Base-by-base conservation (phyloP, 2,888 invertebrate genomes). In the Oconnorella tubifera region DNA sequence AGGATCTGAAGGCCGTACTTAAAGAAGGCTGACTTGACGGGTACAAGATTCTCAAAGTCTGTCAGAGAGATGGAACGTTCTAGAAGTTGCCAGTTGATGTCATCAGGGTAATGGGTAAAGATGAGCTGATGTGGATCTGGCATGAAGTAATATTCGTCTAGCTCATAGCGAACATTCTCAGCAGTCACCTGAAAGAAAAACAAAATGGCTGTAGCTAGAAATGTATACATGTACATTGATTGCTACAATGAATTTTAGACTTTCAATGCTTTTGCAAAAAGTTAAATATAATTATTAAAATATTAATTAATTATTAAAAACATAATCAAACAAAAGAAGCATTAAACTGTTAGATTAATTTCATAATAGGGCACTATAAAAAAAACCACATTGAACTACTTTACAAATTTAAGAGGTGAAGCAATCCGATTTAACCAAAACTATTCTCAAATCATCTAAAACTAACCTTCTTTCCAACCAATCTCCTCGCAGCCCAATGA, bases 11-110 rank as follows among this genome's bases (percentile, higher is more conserved):
- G 74, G 33, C 80, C 80, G 61, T 76, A 76, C 69, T 81, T 81
- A 75, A 82, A 82, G 76, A 82, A 82, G 63, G 80, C 79, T 29
- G 80, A 80, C 68, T 82, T 82, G 75, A 82, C 81, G 65, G 81
- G 81, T 0, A 81, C 80, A 73, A 82, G 78, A 70, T 80, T 77
- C 72, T 82, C 82, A 72, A 82, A 82, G 72, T 81, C 80, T 27
- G 78, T 74, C 62, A 78, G 73, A 0, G 72, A 70, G 50, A 80
- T 74, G 59, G 75, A 72, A 14, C 76, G 69, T 63, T 80, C 78
- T 23, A 82, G 70, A 63, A 82, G 73, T 74, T 82, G 82, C 82
- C 82, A 82, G 65, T 77, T 78, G 28, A 69, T 53, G 50, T 81
- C 80, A 59, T 80, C 80, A 1, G 82, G 82, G 70, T 77, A 80